Percentiles rank a stretch among this genome's conserved stretches.
These are phyloP conservation scores for Crepidodera aurea DNA, from an alignment of 2,888 invertebrate genomes.

Conservation along the genomic window DNA sequence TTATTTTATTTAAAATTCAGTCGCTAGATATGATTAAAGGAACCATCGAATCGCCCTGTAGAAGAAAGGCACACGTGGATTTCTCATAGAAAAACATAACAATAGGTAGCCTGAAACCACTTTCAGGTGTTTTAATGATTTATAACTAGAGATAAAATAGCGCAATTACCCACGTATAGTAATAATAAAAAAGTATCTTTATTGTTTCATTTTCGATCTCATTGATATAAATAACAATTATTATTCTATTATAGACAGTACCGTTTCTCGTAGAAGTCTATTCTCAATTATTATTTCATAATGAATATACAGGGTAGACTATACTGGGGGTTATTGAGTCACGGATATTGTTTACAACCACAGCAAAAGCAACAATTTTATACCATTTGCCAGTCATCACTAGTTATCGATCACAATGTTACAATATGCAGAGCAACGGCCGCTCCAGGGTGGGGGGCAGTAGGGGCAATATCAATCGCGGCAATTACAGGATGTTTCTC, in stretches of 20 bases:
- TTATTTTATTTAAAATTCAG: too few relatives aligned
- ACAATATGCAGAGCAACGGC: too few relatives aligned
- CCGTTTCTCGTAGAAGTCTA: constrained; percentile 12
- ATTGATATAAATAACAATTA: constrained; percentile 28
- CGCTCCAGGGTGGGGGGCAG: too few relatives aligned
- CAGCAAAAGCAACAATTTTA: too few relatives aligned
- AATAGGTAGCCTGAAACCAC: constrained; percentile 28
- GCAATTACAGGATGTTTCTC: too few relatives aligned
- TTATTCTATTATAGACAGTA: constrained; percentile 14
- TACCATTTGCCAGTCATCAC: too few relatives aligned
- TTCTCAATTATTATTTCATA: background rate
- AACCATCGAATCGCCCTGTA: constrained; percentile 17
- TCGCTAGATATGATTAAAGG: too few relatives aligned
- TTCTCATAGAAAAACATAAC: constrained; percentile 23
- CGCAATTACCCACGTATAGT: constrained; percentile 21
- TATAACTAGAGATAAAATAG: constrained; percentile 22
- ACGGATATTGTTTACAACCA: too few relatives aligned
- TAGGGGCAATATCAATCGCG: too few relatives aligned
- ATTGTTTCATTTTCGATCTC: constrained; percentile 27
- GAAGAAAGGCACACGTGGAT: background rate
- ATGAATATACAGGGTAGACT: background rate
- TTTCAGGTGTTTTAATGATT: constrained; percentile 29
- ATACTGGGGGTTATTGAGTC: too few relatives aligned
- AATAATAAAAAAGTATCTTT: constrained; percentile 9
- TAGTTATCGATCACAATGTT: too few relatives aligned